phyloP scores from a whole-genome alignment of 2,888 invertebrate genomes.

The Morinoia aosen region DNA sequence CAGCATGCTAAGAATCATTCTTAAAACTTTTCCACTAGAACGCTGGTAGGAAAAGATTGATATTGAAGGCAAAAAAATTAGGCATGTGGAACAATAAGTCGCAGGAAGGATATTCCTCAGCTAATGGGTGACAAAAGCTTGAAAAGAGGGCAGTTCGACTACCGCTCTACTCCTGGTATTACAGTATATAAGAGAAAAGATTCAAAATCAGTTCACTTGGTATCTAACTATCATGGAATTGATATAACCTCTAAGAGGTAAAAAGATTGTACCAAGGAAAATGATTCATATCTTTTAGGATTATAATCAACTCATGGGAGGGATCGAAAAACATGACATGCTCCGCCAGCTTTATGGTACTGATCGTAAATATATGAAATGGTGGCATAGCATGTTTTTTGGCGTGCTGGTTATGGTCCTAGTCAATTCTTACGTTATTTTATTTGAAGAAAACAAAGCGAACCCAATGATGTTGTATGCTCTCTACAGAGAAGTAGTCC shows the following conservation, averaged over 20 bases:
- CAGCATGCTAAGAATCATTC: too few relatives aligned
- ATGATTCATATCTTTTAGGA: constrained; percentile 61
- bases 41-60: too few relatives aligned
- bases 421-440: constrained; percentile 66
- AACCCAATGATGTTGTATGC: not conserved
- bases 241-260: constrained; percentile 62
- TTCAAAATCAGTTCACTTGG: constrained; percentile 68
- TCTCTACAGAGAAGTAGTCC: not conserved
- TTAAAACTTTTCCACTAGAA: too few relatives aligned
- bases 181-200: constrained; percentile 69
- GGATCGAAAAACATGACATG: constrained; percentile 69
- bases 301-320: constrained; percentile 69
- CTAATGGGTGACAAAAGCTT: constrained; percentile 65
- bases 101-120: constrained; percentile 66
- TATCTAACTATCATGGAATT: constrained; percentile 69
- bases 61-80: constrained; percentile 65
- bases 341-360: constrained; percentile 68
- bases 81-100: constrained; percentile 67
- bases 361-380: constrained; percentile 69
- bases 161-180: constrained; percentile 64
- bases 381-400: constrained; percentile 69
- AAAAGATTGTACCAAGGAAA: constrained; percentile 65
- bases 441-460: not conserved
- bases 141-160: constrained; percentile 68
- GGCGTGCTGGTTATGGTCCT: constrained; percentile 68